Conservation (phyloP, 2,797 vertebrate species). For the Amphiprion clarkii region DNA sequence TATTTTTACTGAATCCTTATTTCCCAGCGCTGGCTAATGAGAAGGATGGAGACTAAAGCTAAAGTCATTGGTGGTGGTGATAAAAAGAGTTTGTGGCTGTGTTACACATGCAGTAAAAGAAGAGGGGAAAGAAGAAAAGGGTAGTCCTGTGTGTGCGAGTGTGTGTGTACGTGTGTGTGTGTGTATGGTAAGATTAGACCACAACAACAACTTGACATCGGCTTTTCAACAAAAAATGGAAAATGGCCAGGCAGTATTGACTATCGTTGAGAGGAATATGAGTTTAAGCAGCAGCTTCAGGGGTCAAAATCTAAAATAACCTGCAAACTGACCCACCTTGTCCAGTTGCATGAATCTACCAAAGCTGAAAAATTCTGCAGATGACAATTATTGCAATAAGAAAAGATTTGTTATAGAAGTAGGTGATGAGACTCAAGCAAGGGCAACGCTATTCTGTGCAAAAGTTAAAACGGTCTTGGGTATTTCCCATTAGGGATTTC, state of each 20-base stretch:
- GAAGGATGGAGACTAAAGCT: slow-evolving; percentile 69
- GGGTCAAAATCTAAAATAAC: slow-evolving; percentile 35
- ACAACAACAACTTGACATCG: slow-evolving; percentile 41
- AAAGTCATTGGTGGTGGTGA: slow-evolving; percentile 66
- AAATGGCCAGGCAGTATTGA: slow-evolving; percentile 38
- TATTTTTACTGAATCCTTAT: slow-evolving; percentile 84
- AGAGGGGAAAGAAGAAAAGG: slow-evolving; percentile 34
- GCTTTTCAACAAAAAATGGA: slow-evolving; percentile 40
- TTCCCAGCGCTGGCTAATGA: slow-evolving; percentile 80
- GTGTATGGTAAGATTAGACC: slow-evolving; percentile 26
- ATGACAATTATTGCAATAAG: background rate
- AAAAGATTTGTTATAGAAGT: background rate
- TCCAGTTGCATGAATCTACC: slow-evolving; percentile 11
- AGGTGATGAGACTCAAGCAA: too few relatives aligned
- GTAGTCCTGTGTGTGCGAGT: slow-evolving; percentile 11
- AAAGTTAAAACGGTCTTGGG: background rate
- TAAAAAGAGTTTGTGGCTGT: slow-evolving; percentile 78
- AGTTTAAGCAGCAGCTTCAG: slow-evolving; percentile 31
- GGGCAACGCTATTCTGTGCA: background rate
- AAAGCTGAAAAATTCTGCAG: background rate
- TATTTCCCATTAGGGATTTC: background rate
- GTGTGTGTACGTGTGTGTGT: background rate
- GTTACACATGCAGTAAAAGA: slow-evolving; percentile 72
- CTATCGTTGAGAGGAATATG: slow-evolving; percentile 39
- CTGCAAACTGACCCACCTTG: background rate